Percentiles rank a stretch among this genome's conserved stretches.
These are phyloP conservation scores for Anoplius nigerrimus DNA, from an alignment of 2,888 invertebrate species.

Conservation along the genomic window DNA sequence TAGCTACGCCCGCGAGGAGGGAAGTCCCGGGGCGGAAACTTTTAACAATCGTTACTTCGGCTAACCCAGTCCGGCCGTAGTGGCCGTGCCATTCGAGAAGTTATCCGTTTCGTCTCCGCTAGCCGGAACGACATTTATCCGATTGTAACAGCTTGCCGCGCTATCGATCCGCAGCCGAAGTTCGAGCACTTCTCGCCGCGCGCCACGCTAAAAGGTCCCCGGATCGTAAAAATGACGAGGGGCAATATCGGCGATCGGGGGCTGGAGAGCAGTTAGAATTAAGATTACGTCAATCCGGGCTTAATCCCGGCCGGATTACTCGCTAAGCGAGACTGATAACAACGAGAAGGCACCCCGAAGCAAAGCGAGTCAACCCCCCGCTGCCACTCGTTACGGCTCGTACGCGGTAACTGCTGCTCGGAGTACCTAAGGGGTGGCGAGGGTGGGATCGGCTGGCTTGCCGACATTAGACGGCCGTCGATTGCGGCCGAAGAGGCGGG, in stretches of 20 bases:
- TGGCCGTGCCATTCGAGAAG: too few species aligned
- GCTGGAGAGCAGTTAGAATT: not conserved
- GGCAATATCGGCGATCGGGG: not conserved
- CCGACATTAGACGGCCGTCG: not conserved
- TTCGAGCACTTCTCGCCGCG: too few species aligned
- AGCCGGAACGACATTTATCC: too few species aligned
- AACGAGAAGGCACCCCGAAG: conserved; percentile 15
- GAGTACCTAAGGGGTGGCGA: not conserved
- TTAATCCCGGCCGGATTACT: conserved; percentile 29
- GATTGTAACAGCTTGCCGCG: too few species aligned
- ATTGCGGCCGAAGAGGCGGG: not conserved
- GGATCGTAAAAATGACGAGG: not conserved
- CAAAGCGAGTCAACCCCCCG: not conserved
- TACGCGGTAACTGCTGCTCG: conserved; percentile 22
- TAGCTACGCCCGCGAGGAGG: too few species aligned
- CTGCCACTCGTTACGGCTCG: conserved; percentile 6
- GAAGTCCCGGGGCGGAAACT: too few species aligned
- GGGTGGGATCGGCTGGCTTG: not conserved
- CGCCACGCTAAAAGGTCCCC: not conserved
- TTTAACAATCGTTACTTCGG: too few species aligned
- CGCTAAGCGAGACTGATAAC: conserved; percentile 19
- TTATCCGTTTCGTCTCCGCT: too few species aligned
- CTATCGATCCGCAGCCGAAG: too few species aligned
- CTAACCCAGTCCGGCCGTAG: too few species aligned
- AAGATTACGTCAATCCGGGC: conserved; percentile 9